Evolutionary conservation across 2,797 vertebrate genomes (phyloP), one percentile per base, ranked within the genome.

Genomic region (Chaenodraco wilsoni): DNA sequence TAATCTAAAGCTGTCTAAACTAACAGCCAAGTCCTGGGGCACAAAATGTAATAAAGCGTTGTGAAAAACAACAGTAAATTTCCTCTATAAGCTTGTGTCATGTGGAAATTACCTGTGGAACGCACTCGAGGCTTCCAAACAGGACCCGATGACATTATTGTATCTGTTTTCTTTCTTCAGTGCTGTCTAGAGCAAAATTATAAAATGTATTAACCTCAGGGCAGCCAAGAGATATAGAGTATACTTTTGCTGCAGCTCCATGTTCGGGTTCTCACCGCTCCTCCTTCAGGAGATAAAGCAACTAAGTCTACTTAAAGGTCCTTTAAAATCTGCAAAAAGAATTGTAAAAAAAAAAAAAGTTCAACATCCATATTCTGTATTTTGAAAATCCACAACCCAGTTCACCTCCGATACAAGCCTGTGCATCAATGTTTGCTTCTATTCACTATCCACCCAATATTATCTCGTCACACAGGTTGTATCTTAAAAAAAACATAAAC

Each of bases 31-130:
- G 78, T 81, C 78, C 79, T 76, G 40, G 49, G 79, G 74, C 78
- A 51, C 54, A 72, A 74, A 61, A 89, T 80, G 60, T 86, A 87
- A 89, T 87, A 91, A 87, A 82, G 75, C 79, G 8, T 58, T 72
- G 66, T 61, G 59, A 78, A 89, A 89, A 88, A 86, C 86, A 88
- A 84, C 79, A 80, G 73, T 89, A 84, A 87, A 91, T 90, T 92
- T 70, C 72, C 41, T 86, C 84, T 87, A 83, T 83, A 87, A 78
- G 78, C 87, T 72, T 2, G 33, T 78, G 86, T 81, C 84, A 69
- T 50, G 74, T 33, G 48, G 69, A 81, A 91, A 92, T 86, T 62
- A 88, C 87, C 86, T 51, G 50, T 77, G 75, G 82, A 85, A 67
- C 46, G 1, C 78, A 84, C 86, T 75, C 3, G 71, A 84, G 84